Evolutionary conservation across 2,888 invertebrate species (phyloP).

Genomic region (Leucozona laternaria): DNA sequence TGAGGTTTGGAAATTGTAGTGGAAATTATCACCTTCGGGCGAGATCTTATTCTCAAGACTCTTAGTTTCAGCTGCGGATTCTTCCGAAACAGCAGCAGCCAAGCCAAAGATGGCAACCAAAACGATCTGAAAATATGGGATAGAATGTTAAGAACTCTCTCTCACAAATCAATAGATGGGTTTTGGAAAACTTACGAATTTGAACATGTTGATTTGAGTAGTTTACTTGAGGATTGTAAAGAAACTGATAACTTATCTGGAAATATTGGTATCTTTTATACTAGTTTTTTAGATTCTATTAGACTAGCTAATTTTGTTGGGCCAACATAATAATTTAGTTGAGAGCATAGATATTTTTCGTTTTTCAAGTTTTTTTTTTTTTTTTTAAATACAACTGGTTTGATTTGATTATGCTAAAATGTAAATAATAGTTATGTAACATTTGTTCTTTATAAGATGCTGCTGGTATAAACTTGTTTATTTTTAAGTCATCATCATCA

Average conservation of each 20-base stretch:
- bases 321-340: conserved; percentile 3
- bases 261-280: neutral
- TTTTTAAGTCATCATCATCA: too few relatives aligned
- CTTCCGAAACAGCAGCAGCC: conserved; percentile 80
- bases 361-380: neutral
- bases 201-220: conserved; percentile 31
- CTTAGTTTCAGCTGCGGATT: conserved; percentile 79
- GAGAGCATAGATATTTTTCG: too few relatives aligned
- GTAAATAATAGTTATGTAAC: too few relatives aligned
- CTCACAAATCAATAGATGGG: neutral
- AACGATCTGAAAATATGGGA: neutral
- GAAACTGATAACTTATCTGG: conserved; percentile 16
- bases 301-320: too few relatives aligned
- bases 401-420: neutral
- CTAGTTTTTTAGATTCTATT: neutral
- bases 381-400: neutral
- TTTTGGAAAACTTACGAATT: conserved; percentile 21
- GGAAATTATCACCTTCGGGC: conserved; percentile 83
- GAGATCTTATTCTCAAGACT: conserved; percentile 83
- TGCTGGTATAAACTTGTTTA: neutral
- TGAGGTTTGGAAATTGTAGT: conserved; percentile 85
- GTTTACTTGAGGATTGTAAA: conserved; percentile 26
- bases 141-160: neutral
- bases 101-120: conserved; percentile 78
- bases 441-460: too few relatives aligned